Evolutionary conservation across 2,113 vertebrate genomes (phyloP).

Genomic region (Bubo scandiacus): DNA sequence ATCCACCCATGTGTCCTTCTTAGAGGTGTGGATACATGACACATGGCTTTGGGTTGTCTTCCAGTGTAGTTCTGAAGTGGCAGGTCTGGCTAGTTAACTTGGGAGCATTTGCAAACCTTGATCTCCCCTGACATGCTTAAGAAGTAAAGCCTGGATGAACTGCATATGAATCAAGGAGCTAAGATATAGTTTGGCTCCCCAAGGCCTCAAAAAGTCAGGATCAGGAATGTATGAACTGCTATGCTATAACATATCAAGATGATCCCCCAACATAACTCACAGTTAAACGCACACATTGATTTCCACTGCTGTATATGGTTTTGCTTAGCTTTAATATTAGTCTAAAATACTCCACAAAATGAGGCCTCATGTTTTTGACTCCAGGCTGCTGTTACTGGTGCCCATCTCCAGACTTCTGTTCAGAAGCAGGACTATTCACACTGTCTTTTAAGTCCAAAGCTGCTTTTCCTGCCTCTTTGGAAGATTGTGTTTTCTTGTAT

Average conservation of each 20-base stretch:
- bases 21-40: not conserved
- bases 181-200: not conserved
- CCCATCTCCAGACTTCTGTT: not conserved
- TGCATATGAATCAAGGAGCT: not conserved
- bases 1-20: not conserved
- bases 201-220: not conserved
- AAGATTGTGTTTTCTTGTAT: not conserved
- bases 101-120: constrained; percentile 7
- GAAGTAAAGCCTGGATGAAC: not conserved
- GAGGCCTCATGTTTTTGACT: not conserved
- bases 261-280: not conserved
- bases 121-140: not conserved
- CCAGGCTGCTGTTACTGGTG: not conserved
- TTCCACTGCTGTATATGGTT: not conserved
- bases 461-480: not conserved
- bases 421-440: not conserved
- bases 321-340: not conserved
- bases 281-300: not conserved
- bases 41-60: not conserved
- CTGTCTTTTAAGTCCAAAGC: not conserved
- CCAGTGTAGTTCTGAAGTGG: not conserved
- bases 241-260: not conserved
- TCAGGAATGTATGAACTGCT: not conserved
- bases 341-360: not conserved
- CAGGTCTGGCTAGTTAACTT: not conserved